Conservation (phyloP, 2,113 vertebrate genomes). For the Pongo pygmaeus region DNA sequence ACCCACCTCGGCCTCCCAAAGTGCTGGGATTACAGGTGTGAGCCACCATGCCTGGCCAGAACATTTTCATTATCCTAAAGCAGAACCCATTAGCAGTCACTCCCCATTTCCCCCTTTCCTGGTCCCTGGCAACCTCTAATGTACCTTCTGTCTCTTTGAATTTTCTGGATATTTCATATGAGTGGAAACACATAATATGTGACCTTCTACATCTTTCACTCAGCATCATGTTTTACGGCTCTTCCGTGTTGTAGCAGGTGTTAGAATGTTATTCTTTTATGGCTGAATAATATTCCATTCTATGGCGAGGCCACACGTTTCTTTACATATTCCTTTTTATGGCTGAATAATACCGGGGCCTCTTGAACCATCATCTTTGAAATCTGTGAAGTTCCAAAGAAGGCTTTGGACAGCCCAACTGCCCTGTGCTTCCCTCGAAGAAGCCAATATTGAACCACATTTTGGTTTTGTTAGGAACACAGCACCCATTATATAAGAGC, state of each 20-base stretch:
- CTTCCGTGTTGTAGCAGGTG: not conserved
- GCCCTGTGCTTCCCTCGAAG: not conserved
- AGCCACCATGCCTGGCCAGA: no score
- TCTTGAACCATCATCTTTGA: not conserved
- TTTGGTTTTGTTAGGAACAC: not conserved
- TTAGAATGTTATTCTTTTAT: not conserved
- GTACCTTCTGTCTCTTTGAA: not conserved
- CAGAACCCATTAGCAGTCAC: not conserved
- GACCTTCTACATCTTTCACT: no score
- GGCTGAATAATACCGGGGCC: not conserved
- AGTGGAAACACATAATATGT: rapidly evolving
- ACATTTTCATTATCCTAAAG: not conserved
- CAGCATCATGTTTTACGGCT: not conserved
- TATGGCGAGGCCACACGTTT: not conserved
- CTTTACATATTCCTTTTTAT: not conserved
- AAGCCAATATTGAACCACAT: not conserved
- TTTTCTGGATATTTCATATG: not conserved
- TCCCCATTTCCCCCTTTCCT: not conserved
- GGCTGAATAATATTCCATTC: not conserved
- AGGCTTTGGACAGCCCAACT: not conserved
- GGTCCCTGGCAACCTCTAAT: not conserved
- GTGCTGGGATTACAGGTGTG: no score
- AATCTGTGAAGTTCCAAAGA: not conserved
- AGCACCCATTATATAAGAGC: no score
- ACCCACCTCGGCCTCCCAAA: no score